Conservation (phyloP, 2,888 invertebrate genomes). For the Dicranocentrus wangi region DNA sequence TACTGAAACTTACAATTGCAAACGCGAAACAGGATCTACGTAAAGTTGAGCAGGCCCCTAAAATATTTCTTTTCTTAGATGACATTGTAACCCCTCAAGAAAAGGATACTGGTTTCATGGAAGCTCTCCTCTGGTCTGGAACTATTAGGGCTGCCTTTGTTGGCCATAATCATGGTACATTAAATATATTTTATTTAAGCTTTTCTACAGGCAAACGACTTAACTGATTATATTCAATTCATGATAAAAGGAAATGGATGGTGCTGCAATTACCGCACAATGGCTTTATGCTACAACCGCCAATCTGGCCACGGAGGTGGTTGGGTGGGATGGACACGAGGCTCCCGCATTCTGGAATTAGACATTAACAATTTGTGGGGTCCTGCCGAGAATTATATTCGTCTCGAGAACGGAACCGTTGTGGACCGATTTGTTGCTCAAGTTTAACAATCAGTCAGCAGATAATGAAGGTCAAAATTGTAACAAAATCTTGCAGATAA, state of each 20-base stretch:
- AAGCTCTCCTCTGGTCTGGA: constrained; percentile 58
- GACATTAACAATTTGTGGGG: constrained; percentile 47
- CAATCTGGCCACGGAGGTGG: constrained; percentile 68
- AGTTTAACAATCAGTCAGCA: too few species aligned
- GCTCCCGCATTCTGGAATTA: constrained; percentile 57
- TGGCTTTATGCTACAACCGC: constrained; percentile 66
- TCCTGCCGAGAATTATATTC: constrained; percentile 50
- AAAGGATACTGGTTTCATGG: constrained; percentile 65
- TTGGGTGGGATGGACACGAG: constrained; percentile 66
- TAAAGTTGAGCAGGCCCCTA: background rate
- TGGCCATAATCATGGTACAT: constrained; percentile 66
- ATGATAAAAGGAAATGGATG: constrained; percentile 63
- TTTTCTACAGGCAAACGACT: background rate
- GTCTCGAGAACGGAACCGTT: constrained; percentile 61
- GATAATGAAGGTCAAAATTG: too few species aligned
- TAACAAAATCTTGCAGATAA: too few species aligned
- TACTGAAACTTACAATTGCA: constrained; percentile 10
- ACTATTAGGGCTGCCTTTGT: constrained; percentile 62
- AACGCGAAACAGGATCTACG: background rate
- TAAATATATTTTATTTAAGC: background rate
- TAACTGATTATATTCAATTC: background rate
- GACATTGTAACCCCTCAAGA: constrained; percentile 69
- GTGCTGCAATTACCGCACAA: constrained; percentile 65
- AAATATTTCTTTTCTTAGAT: constrained; percentile 46
- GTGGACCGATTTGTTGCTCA: constrained; percentile 50